Conservation (phyloP, 2,113 vertebrate genomes). For the Malaclemys terrapin region DNA sequence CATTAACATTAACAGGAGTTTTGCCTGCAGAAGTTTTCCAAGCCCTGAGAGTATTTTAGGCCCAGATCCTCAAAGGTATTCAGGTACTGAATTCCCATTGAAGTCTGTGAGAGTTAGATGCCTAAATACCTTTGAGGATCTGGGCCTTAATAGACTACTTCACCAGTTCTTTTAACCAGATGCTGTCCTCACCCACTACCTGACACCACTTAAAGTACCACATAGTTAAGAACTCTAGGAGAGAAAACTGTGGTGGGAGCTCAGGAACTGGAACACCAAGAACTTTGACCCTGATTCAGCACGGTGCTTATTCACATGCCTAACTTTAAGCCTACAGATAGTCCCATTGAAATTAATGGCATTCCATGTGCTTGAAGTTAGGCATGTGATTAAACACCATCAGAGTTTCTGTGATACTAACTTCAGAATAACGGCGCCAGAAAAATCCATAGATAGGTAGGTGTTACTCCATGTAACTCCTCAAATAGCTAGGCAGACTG, state of each 20-base stretch:
- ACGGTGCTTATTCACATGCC: not conserved
- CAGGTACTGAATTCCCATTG: not conserved
- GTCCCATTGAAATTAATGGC: not conserved
- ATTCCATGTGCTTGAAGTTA: not conserved
- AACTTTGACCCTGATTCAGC: accelerated
- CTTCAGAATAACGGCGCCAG: not conserved
- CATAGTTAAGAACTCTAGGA: not conserved
- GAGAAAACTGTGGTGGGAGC: not conserved
- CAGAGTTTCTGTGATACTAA: not conserved
- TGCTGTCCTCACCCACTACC: not conserved
- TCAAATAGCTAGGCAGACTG: not conserved
- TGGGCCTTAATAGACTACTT: not conserved
- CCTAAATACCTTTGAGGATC: not conserved
- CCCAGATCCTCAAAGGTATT: not conserved
- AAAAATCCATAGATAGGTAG: too few relatives aligned
- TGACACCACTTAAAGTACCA: not conserved
- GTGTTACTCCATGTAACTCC: not conserved
- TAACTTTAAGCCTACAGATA: not conserved
- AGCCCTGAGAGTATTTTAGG: not conserved
- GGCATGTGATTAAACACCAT: not conserved
- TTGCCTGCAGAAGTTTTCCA: not conserved
- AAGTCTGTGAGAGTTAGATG: not conserved
- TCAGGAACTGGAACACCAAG: not conserved
- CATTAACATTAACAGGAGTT: not conserved
- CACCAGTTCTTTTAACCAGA: not conserved